Base-by-base conservation (phyloP, 2,797 vertebrate genomes). In the Xenentodon cancila region DNA sequence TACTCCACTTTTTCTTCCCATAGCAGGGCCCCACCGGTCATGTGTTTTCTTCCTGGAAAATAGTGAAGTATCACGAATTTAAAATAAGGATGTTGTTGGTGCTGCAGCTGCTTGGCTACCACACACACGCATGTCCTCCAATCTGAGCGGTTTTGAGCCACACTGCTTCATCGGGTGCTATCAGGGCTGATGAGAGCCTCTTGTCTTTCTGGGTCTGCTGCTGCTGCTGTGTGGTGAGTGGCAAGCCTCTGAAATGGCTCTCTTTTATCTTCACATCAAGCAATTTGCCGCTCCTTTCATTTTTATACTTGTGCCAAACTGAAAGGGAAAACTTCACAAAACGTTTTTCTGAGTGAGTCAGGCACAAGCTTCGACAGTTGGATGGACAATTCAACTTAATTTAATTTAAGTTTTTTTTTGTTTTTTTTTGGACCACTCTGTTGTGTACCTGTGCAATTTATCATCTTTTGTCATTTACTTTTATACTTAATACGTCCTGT, bases 191-290 rank as follows among this genome's bases (percentile, higher is more conserved):
- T 88, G 85, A 88, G 84, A 80, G 65, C 70, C 70, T 79, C 67
- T 82, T 48, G 55, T 82, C 73, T 71, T 71, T 68, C 70, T 78
- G 75, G 53, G 57, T 76, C 72, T 71, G 69, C 77, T 78, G 67
- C 79, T 68, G 85, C 84, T 74, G 79, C 71, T 84, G 77, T 80
- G 75, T 78, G 91, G 92, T 93, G 87, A 93, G 92, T 90, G 71
- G 81, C 70, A 75, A 68, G 60, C 61, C 77, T 77, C 74, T 82
- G 72, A 77, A 68, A 85, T 82, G 83, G 73, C 72, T 79, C 75
- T 67, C 74, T 72, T 89, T 79, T 87, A 84, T 82, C 84, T 84
- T 80, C 71, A 77, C 79, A 78, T 90, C 85, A 88, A 86, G 82
- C 60, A 27, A 66, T 86, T 85, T 80, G 69, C 21, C 54, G 58